These are phyloP conservation scores for Chiloscyllium punctatum DNA, from an alignment of 2,797 vertebrate species.

Conservation along the genomic window DNA sequence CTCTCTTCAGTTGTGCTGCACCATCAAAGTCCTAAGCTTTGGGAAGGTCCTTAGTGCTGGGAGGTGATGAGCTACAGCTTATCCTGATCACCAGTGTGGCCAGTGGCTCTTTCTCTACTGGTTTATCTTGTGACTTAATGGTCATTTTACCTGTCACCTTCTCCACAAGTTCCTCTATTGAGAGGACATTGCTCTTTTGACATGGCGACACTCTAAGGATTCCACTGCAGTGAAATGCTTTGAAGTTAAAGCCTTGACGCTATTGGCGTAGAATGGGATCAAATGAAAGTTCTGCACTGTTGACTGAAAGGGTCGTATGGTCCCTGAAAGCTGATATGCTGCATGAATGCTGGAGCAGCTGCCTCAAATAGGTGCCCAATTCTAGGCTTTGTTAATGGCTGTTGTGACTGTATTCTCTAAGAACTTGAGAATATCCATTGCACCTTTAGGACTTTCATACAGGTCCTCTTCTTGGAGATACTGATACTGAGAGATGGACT, in stretches of 20 bases:
- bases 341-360: constrained; percentile 97
- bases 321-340: constrained; percentile 88
- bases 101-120: constrained; percentile 62
- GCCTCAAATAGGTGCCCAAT: constrained; percentile 91
- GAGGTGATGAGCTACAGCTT: constrained; percentile 54
- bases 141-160: constrained; percentile 85
- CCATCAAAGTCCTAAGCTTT: constrained; percentile 66
- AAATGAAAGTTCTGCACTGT: constrained; percentile 77
- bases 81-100: constrained; percentile 52
- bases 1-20: constrained; percentile 62
- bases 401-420: constrained; percentile 92
- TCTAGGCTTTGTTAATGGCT: constrained; percentile 97
- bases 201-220: constrained; percentile 78
- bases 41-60: constrained; percentile 67
- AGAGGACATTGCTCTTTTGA: constrained; percentile 88
- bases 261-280: constrained; percentile 73
- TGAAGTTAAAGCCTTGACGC: constrained; percentile 64
- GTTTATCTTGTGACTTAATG: constrained; percentile 76
- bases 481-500: constrained; percentile 71
- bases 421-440: constrained; percentile 90
- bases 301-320: constrained; percentile 67
- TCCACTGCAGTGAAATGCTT: constrained; percentile 72
- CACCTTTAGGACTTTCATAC: constrained; percentile 84
- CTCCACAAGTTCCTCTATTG: constrained; percentile 95
- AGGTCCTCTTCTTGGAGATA: constrained; percentile 94